Base-by-base conservation (phyloP, 1,140 invertebrate species). In the Trichonephila clavipes region DNA sequence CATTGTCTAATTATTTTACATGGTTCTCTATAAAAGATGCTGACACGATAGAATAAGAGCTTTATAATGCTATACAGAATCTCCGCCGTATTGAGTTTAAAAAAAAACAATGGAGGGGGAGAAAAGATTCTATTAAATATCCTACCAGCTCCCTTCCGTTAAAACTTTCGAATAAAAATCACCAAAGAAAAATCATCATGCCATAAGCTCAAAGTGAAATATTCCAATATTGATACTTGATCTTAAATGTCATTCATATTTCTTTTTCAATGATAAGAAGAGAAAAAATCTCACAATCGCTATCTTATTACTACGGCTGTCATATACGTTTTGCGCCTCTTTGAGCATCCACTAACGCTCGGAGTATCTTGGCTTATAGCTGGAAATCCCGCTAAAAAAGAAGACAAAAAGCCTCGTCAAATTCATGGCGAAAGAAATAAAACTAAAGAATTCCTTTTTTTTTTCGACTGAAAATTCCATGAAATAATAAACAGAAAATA, bases 401-500 rank as follows among this genome's bases (percentile, higher is more conserved):
- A 28, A 77, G 24, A 77, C 69, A 77, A 77, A 77, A 62, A 19
- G 28, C 12, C 69, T 77, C 69, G 69, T 77, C 69, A 77, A 40
- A 77, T 77, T 77, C 28, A 34, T 77, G 69, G 28, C 14, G 3
- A 77, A 34, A 34, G 69, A 77, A 28, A 77, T 77, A 77, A 77
- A 77, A 77, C 28, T 16, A 77, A 77, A 34, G 28, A 77, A 77
- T 16, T 28, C 3, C 69, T 24, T 28, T 77, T 34, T 40, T 40
- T 40, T 69, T 77, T 77, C 69, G 14, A 77, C 69, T 77, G 69
- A 24, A 34, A 62, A 77, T 77, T 77, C 28, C 69, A 77, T 77
- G 69, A 77, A 77, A 77, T 77, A 77, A 77, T 77, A 77, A 77
- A 77, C 69, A 77, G 69, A 77, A 72, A 77, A 77, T 77, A 77